Percentiles rank a stretch among this genome's conserved stretches.
phyloP scores from a whole-genome alignment of 2,797 vertebrate genomes.

The Gadopsis bispinosus region DNA sequence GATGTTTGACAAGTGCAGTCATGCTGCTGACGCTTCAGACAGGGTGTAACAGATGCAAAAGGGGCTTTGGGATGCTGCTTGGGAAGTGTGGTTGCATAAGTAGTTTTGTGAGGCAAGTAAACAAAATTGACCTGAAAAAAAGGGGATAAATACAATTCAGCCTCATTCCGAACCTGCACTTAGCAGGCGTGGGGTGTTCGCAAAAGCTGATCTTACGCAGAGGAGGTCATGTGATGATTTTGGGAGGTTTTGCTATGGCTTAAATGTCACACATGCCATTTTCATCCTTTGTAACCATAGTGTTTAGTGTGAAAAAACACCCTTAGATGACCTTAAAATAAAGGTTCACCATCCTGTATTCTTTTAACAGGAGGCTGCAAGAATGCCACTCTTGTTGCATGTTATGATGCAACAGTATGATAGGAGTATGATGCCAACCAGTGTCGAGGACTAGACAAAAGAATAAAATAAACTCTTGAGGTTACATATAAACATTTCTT shows the following conservation, averaged over 20 bases:
- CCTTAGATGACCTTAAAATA: neutral
- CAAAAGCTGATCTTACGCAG: neutral
- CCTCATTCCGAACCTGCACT: conserved; percentile 3
- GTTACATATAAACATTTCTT: neutral
- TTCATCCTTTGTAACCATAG: neutral
- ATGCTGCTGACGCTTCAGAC: conserved; percentile 58
- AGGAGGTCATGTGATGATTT: neutral
- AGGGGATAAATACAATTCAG: neutral
- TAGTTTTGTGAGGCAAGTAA: conserved; percentile 43
- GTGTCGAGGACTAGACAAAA: no score
- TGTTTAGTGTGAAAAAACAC: neutral
- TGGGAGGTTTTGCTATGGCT: neutral
- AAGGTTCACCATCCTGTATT: neutral
- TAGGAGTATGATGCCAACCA: no score
- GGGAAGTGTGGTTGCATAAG: conserved; percentile 48
- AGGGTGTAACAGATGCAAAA: conserved; percentile 52
- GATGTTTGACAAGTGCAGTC: conserved; percentile 73
- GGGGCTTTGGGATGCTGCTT: conserved; percentile 33
- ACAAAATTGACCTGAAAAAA: conserved; percentile 31
- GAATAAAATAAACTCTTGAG: no score
- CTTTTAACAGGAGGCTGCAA: neutral
- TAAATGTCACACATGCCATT: neutral
- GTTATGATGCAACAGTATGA: neutral
- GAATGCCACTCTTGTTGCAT: neutral
- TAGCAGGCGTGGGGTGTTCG: neutral